Conservation (phyloP, 1,140 invertebrate genomes). For the Alviniconcha marisindica region DNA sequence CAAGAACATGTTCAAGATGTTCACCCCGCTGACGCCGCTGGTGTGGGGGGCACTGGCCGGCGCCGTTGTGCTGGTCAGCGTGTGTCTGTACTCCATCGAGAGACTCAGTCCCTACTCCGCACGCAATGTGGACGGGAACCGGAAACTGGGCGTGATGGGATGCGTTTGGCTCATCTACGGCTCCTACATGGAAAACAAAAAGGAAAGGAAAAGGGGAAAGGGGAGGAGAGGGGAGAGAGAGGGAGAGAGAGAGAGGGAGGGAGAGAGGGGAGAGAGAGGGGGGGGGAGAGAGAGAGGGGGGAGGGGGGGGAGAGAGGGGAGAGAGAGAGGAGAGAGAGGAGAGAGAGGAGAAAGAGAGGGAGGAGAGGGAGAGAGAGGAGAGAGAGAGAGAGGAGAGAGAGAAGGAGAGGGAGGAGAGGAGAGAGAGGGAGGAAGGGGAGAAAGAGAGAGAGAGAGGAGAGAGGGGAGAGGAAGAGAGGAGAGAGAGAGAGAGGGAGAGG, state of each 20-base stretch:
- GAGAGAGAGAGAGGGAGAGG: too few species aligned
- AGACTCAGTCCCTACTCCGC: slow-evolving; percentile 47
- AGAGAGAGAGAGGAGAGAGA: not conserved
- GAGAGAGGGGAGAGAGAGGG: not conserved
- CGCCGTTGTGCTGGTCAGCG: slow-evolving; percentile 44
- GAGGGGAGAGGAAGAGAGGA: too few species aligned
- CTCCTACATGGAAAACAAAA: slow-evolving; percentile 50
- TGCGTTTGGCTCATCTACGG: slow-evolving; percentile 53
- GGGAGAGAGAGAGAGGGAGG: not conserved
- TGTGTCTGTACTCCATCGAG: slow-evolving; percentile 52
- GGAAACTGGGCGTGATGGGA: slow-evolving; percentile 16
- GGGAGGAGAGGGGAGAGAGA: not conserved
- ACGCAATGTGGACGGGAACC: slow-evolving; percentile 1
- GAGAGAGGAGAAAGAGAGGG: not conserved
- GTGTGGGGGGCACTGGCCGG: slow-evolving; percentile 52
- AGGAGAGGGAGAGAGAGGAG: not conserved
- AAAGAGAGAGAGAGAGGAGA: too few species aligned
- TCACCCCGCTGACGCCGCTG: slow-evolving; percentile 48
- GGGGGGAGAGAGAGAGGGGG: not conserved
- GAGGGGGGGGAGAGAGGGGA: not conserved
- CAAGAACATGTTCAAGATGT: slow-evolving; percentile 57
- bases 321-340: slow-evolving; percentile 9
- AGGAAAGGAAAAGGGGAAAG: too few species aligned
- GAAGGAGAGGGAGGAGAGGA: not conserved
- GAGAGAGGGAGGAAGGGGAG: not conserved